These are phyloP conservation scores for Archilochus colubris DNA, from an alignment of 2,113 vertebrate genomes.

Conservation along the genomic window DNA sequence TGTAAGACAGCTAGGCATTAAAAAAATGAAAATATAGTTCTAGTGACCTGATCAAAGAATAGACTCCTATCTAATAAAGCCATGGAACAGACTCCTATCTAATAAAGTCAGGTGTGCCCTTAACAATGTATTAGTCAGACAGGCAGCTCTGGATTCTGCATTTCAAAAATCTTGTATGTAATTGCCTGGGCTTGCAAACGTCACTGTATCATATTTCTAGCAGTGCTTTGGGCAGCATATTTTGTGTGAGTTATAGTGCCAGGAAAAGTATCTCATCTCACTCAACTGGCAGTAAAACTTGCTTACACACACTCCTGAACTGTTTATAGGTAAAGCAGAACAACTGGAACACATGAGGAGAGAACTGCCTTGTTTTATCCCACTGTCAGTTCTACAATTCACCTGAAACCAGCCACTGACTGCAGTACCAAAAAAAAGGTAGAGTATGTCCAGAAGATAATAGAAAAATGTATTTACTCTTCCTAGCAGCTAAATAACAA, in stretches of 20 bases:
- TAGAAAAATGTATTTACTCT: not conserved
- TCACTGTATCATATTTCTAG: not conserved
- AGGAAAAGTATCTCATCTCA: not conserved
- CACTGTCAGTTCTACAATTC: not conserved
- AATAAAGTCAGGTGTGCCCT: constrained; percentile 11
- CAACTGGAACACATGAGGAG: not conserved
- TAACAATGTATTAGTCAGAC: constrained; percentile 2
- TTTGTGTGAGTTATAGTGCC: not conserved
- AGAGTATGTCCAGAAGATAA: not conserved
- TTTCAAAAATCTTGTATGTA: constrained; percentile 12
- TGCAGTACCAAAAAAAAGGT: not conserved
- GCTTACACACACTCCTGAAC: not conserved
- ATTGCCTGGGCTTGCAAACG: constrained; percentile 53
- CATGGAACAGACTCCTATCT: not conserved
- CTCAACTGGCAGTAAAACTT: not conserved
- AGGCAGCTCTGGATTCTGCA: constrained; percentile 15
- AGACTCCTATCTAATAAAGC: not conserved
- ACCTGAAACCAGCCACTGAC: not conserved
- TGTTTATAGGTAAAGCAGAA: not conserved
- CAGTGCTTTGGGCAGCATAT: not conserved
- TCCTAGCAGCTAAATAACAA: not conserved
- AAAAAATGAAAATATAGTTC: not conserved
- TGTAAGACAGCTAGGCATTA: not conserved
- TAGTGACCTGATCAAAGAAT: not conserved
- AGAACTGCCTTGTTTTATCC: not conserved